Conservation (phyloP, 2,888 invertebrate genomes). For the Ametastegia equiseti region DNA sequence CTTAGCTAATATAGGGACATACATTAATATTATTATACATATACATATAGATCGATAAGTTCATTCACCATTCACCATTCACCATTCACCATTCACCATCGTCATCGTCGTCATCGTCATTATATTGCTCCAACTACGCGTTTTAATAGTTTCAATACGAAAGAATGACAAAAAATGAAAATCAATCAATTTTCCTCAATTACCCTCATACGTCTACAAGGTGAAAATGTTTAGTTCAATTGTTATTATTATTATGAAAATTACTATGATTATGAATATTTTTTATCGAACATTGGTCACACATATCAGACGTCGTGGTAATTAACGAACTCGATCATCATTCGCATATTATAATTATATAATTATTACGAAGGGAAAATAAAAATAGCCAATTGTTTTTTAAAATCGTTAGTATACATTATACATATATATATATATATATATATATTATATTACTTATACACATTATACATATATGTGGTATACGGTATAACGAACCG, state of each 20-base stretch:
- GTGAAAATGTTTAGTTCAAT: constrained; percentile 21
- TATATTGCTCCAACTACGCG: constrained; percentile 1
- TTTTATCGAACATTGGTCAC: constrained; percentile 10
- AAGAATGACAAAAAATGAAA: no score
- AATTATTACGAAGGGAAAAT: background rate
- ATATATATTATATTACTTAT: background rate
- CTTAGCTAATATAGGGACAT: background rate
- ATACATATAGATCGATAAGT: constrained; percentile 18
- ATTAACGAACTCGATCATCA: background rate
- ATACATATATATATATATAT: constrained; percentile 8
- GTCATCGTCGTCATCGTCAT: background rate
- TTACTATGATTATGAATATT: background rate
- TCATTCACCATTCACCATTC: constrained; percentile 54
- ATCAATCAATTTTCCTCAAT: no score
- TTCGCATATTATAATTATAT: background rate
- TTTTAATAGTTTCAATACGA: background rate
- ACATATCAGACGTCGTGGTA: background rate
- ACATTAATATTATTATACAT: background rate
- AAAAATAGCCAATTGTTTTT: background rate
- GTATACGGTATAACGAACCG: constrained; percentile 24
- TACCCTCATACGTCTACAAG: background rate
- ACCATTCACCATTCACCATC: constrained; percentile 23
- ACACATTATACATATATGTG: background rate
- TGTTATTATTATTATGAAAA: background rate
- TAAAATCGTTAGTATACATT: no score